Evolutionary conservation across 1,140 invertebrate species (phyloP), one percentile per base, ranked within the genome.

Genomic region (Probaryconus sp.): DNA sequence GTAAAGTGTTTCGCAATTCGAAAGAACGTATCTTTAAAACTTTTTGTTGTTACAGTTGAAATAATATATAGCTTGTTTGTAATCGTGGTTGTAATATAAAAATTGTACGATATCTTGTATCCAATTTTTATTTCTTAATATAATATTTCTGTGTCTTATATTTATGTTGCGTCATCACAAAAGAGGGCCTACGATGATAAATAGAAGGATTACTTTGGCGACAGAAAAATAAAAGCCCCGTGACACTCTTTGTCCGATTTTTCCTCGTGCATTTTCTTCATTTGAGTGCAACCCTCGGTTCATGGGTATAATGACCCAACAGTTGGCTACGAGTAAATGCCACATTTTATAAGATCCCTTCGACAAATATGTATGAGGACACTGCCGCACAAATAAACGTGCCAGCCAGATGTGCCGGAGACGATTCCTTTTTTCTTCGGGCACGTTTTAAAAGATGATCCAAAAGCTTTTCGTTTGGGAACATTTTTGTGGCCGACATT

Each of bases 371-470:
- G 43, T 40, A 42, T 43, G 65, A 43, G 20, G 55, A 65, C 48
- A 38, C 71, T 33, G 58, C 28, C 67, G 45, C 70, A 67, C 78
- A 76, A 76, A 80, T 69, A 78, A 73, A 76, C 67, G 64, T 76
- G 71, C 17, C 51, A n/a, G 43, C 76, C 80, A 82, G 80, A 79
- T 82, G 79, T 51, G 53, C 38, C 17, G 51, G 48, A 61, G 20
- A 48, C 14, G 35, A 42, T 51, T 68, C 76, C 47, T 56, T 58
- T 31, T 61, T 55, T 56, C 58, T 43, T 30, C 42, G 21, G 11
- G 42, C 55, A 55, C 56, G 37, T 47, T 67, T 24, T 18, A 26
- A 20, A 47, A 53, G 43, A n/a, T 33, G 14, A 24, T 20, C n/a
- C 28, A 14, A 50, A 40, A 5, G 45, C 31, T 18, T 26, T 18